Percentiles rank a stretch among this genome's conserved stretches.
phyloP scores from a whole-genome alignment of 64 coral and sea anemone genomes.

The Montipora foliosa region DNA sequence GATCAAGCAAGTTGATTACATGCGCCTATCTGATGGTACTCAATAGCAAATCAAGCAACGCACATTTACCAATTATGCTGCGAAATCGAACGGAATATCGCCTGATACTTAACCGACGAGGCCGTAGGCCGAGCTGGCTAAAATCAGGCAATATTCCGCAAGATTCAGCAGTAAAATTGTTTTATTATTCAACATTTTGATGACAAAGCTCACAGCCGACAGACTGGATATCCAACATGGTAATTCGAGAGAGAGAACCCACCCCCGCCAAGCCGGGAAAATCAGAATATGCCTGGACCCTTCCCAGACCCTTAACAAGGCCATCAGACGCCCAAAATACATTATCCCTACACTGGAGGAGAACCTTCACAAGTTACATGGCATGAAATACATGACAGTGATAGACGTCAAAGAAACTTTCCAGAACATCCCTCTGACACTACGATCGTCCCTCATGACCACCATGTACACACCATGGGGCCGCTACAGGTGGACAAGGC shows the following conservation, averaged over 20 bases:
- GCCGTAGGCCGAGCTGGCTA: too few species aligned
- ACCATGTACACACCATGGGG: slow-evolving; percentile 54
- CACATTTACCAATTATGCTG: too few species aligned
- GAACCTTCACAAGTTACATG: slow-evolving; percentile 41
- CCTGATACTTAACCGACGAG: too few species aligned
- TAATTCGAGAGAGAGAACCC: not conserved
- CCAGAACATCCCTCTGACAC: too few species aligned
- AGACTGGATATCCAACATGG: not conserved
- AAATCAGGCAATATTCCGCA: too few species aligned
- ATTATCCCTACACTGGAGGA: not conserved
- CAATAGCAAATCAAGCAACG: slow-evolving; percentile 31
- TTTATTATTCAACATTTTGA: too few species aligned
- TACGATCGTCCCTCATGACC: slow-evolving; percentile 37
- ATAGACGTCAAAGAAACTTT: too few species aligned
- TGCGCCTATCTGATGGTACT: slow-evolving; percentile 30
- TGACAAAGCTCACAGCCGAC: too few species aligned
- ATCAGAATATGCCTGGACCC: too few species aligned
- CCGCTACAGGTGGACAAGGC: slow-evolving; percentile 24
- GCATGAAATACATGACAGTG: slow-evolving; percentile 26
- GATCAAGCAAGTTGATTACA: slow-evolving; percentile 54
- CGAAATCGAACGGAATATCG: too few species aligned
- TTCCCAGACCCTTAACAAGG: slow-evolving; percentile 50
- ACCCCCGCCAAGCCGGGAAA: not conserved
- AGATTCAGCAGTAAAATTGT: too few species aligned
- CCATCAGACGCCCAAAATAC: not conserved